phyloP scores from a whole-genome alignment of 1,140 invertebrate genomes.

The Listronotus bonariensis region DNA sequence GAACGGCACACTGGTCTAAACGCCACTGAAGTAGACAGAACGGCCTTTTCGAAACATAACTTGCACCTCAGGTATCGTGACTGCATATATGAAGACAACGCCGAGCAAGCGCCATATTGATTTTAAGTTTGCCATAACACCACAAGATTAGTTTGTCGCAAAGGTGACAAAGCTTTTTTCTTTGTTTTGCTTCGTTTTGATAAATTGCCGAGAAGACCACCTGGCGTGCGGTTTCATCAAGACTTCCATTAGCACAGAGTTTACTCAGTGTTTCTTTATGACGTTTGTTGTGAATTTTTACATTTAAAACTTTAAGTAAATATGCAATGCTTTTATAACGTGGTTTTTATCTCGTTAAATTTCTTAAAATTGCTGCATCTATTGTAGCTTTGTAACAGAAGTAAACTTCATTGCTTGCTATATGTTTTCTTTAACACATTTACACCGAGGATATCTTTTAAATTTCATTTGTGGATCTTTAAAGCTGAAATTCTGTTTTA shows the following conservation, averaged over 20 bases:
- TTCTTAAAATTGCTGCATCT: background rate
- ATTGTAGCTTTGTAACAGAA: too few relatives aligned
- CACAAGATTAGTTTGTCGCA: slow-evolving; percentile 43
- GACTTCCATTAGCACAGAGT: slow-evolving; percentile 10
- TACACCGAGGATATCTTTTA: too few relatives aligned
- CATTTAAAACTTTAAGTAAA: background rate
- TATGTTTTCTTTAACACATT: too few relatives aligned
- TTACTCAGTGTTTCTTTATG: background rate
- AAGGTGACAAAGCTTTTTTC: slow-evolving; percentile 34
- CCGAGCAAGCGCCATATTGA: slow-evolving; percentile 55
- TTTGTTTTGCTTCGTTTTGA: slow-evolving; percentile 24
- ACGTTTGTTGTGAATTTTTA: background rate
- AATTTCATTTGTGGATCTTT: too few relatives aligned
- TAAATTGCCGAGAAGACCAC: slow-evolving; percentile 21
- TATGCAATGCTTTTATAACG: background rate
- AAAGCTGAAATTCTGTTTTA: too few relatives aligned
- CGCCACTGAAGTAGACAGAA: slow-evolving; percentile 49
- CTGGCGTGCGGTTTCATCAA: slow-evolving; percentile 23
- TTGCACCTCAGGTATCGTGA: slow-evolving; percentile 47
- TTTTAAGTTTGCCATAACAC: slow-evolving; percentile 51
- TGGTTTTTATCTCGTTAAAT: background rate
- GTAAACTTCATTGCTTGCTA: too few relatives aligned
- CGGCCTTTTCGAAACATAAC: slow-evolving; percentile 42
- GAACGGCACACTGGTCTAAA: slow-evolving; percentile 44
- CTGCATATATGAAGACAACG: slow-evolving; percentile 45